Conservation (phyloP, 2,797 vertebrate species). For the Pseudochirops corinnae region DNA sequence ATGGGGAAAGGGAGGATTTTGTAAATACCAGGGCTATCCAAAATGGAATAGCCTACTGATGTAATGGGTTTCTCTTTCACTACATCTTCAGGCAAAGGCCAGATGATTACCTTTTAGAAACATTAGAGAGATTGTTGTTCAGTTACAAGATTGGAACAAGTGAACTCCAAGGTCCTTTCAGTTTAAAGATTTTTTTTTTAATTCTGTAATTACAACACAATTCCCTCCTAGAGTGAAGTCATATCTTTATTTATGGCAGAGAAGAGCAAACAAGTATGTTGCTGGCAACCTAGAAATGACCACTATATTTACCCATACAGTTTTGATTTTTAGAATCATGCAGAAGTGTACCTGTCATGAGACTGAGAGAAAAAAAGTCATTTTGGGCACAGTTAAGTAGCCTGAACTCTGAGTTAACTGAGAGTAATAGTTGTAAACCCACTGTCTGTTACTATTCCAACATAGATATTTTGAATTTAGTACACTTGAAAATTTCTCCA, state of each 20-base stretch:
- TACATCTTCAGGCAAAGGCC: neutral
- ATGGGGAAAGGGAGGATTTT: neutral
- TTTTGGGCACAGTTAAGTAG: slow-evolving; percentile 58
- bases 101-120: neutral
- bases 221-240: neutral
- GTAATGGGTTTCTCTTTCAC: neutral
- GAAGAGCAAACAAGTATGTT: neutral
- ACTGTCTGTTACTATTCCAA: slow-evolving; percentile 60
- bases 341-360: slow-evolving; percentile 1
- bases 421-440: slow-evolving; percentile 60
- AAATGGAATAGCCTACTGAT: neutral
- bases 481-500: slow-evolving; percentile 56
- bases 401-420: slow-evolving; percentile 64
- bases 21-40: no score
- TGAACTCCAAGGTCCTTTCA: neutral
- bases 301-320: neutral
- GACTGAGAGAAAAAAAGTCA: neutral
- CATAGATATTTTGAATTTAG: slow-evolving; percentile 59
- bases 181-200: neutral
- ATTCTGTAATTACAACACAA: neutral
- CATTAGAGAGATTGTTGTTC: neutral
- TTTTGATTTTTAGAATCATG: slow-evolving; percentile 4
- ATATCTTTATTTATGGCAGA: neutral
- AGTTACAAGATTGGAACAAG: neutral
- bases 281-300: neutral